A percentile compares a stretch with the other conserved stretches of the same genome.
phyloP scores from a whole-genome alignment of 64 coral and sea anemone species.

The Porites lutea region DNA sequence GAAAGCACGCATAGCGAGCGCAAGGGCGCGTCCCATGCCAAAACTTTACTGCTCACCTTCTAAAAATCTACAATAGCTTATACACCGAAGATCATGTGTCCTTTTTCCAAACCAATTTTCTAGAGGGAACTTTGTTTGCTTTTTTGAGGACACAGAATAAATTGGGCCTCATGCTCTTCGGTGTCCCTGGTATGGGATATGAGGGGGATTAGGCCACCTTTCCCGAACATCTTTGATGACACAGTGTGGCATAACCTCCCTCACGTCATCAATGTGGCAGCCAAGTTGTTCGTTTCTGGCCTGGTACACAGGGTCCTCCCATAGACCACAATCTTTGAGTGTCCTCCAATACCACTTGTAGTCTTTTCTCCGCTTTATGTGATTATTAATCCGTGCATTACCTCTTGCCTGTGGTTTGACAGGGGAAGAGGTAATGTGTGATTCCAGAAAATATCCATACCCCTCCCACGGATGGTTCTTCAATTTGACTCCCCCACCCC shows the following conservation, averaged over 20 bases:
- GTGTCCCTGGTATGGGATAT: constrained; percentile 43
- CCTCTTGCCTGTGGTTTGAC: background rate
- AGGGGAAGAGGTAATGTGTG: constrained; percentile 13
- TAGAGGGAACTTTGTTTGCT: too few relatives aligned
- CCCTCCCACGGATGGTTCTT: too few relatives aligned
- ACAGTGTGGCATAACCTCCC: constrained; percentile 48
- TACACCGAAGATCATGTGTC: too few relatives aligned
- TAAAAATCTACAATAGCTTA: too few relatives aligned
- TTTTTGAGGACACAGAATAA: too few relatives aligned
- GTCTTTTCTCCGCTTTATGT: constrained; percentile 13
- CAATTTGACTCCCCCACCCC: too few relatives aligned
- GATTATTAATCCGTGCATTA: background rate
- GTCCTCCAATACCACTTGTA: background rate
- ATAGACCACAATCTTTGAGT: constrained; percentile 19
- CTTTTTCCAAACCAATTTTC: too few relatives aligned
- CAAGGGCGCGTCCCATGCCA: too few relatives aligned
- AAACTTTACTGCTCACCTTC: too few relatives aligned
- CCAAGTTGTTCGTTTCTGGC: constrained; percentile 18
- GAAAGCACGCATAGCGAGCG: too few relatives aligned
- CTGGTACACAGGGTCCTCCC: constrained; percentile 4
- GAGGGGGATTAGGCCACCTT: constrained; percentile 44
- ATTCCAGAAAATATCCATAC: too few relatives aligned
- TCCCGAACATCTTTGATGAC: constrained; percentile 34
- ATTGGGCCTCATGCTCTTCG: background rate
- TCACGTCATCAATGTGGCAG: constrained; percentile 36